These are phyloP conservation scores for Arge pagana DNA, from an alignment of 2,888 invertebrate genomes.

Conservation along the genomic window DNA sequence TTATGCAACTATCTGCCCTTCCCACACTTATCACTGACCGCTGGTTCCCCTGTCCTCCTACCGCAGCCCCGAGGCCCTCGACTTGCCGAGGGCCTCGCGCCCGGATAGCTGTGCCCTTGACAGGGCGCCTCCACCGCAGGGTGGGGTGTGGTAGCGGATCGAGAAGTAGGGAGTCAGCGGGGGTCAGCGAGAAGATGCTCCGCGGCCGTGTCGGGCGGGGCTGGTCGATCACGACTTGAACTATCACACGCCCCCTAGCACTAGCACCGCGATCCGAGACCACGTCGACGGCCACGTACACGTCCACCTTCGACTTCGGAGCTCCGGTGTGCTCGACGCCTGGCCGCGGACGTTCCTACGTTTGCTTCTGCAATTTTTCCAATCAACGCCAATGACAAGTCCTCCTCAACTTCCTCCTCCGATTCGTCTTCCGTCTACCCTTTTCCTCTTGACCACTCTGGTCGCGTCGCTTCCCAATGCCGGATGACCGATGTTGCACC, in stretches of 20 bases:
- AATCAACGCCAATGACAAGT: slow-evolving; percentile 10
- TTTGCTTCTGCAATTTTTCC: slow-evolving; percentile 35
- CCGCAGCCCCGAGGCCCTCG: too few relatives aligned
- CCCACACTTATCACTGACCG: slow-evolving; percentile 57
- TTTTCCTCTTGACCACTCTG: too few relatives aligned
- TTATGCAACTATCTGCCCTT: slow-evolving; percentile 57
- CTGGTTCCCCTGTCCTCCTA: slow-evolving; percentile 27
- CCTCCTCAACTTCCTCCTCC: too few relatives aligned
- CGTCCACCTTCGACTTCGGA: slow-evolving; percentile 30
- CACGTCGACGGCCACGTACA: slow-evolving; percentile 21
- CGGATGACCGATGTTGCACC: too few relatives aligned
- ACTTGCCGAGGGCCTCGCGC: slow-evolving; percentile 26
- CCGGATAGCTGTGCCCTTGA: slow-evolving; percentile 43
- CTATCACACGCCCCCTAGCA: slow-evolving; percentile 64
- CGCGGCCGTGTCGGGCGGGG: slow-evolving; percentile 58
- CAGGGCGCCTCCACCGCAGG: slow-evolving; percentile 37
- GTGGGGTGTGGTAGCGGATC: slow-evolving; percentile 39
- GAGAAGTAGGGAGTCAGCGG: slow-evolving; percentile 54
- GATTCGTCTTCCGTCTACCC: too few relatives aligned
- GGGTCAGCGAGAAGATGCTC: slow-evolving; percentile 58
- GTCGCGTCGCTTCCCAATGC: too few relatives aligned
- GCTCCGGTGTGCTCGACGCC: slow-evolving; percentile 36
- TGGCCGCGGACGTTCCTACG: slow-evolving; percentile 34
- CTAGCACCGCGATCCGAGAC: slow-evolving; percentile 51
- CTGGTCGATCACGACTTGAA: slow-evolving; percentile 64